A percentile compares a stretch with the other conserved stretches of the same genome.
phyloP scores from a whole-genome alignment of 1,140 invertebrate species.

The Drosophila ercepeae region DNA sequence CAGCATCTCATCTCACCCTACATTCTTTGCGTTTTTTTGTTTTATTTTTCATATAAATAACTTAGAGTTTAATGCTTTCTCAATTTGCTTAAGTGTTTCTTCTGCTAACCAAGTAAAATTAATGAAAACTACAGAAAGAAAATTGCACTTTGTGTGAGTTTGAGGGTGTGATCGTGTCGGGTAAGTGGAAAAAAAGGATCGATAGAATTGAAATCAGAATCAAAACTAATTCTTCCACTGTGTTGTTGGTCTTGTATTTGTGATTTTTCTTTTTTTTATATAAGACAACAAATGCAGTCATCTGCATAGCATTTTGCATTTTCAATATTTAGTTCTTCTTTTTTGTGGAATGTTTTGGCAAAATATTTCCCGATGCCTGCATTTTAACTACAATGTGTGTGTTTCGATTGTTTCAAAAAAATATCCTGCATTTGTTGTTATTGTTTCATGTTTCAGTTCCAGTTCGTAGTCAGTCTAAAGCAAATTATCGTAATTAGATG shows the following conservation, averaged over 20 bases:
- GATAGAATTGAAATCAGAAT: conserved; percentile 10
- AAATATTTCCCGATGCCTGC: conserved; percentile 36
- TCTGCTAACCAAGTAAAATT: conserved; percentile 48
- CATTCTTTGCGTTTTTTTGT: conserved; percentile 4
- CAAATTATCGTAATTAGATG: conserved; percentile 54
- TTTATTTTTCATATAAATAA: conserved; percentile 57
- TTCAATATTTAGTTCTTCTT: conserved; percentile 14
- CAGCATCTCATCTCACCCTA: neutral
- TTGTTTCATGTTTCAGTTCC: conserved; percentile 53
- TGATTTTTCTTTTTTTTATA: conserved; percentile 40
- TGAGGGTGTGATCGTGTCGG: conserved; percentile 18
- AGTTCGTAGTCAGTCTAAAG: conserved; percentile 68
- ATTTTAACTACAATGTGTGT: conserved; percentile 27
- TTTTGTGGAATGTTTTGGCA: conserved; percentile 63
- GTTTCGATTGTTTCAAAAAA: conserved; percentile 4
- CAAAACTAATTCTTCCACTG: conserved; percentile 21
- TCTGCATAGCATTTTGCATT: conserved; percentile 21
- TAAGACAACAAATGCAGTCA: conserved; percentile 47
- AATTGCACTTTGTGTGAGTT: conserved; percentile 67
- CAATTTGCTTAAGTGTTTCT: conserved; percentile 57
- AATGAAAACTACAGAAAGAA: conserved; percentile 43
- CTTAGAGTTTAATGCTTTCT: conserved; percentile 56
- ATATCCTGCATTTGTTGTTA: conserved; percentile 49
- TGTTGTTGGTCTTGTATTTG: conserved; percentile 52
- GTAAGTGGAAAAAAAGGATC: conserved; percentile 16